Evolutionary conservation across 2,888 invertebrate species (phyloP).

Genomic region (Trachelus iudaicus): DNA sequence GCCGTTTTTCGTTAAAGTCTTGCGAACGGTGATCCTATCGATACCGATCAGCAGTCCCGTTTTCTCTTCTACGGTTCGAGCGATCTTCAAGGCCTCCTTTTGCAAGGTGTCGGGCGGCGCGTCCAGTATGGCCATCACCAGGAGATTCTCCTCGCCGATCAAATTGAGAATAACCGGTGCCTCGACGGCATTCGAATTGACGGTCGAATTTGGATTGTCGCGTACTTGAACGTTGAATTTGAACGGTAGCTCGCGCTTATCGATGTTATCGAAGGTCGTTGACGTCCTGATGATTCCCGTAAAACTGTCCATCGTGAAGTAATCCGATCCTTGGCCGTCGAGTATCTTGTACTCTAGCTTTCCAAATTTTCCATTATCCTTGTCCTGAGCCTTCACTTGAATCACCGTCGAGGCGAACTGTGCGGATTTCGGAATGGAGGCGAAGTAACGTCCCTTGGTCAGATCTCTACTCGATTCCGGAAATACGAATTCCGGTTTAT

Average conservation of each 20-base stretch:
- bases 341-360: conserved; percentile 77
- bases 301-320: conserved; percentile 78
- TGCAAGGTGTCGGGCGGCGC: conserved; percentile 78
- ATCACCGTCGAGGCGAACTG: conserved; percentile 81
- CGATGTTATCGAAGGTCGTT: conserved; percentile 77
- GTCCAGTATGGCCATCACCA: conserved; percentile 82
- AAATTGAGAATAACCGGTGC: conserved; percentile 81
- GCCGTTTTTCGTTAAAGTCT: conserved; percentile 79
- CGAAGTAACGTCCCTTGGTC: conserved; percentile 80
- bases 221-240: conserved; percentile 72
- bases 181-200: conserved; percentile 73
- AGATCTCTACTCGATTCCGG: conserved; percentile 70
- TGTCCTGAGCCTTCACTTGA: conserved; percentile 87
- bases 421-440: conserved; percentile 80
- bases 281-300: conserved; percentile 83
- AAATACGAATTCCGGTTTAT: conserved; percentile 84
- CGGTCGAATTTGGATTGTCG: conserved; percentile 77
- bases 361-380: conserved; percentile 86
- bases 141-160: conserved; percentile 79
- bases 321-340: conserved; percentile 70
- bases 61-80: conserved; percentile 76
- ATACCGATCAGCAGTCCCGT: conserved; percentile 83
- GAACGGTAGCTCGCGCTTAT: conserved; percentile 75
- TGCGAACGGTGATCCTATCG: conserved; percentile 84
- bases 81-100: conserved; percentile 69